Evolutionary conservation across 2,113 vertebrate genomes (phyloP).

Genomic region (Seriola rivoliana): DNA sequence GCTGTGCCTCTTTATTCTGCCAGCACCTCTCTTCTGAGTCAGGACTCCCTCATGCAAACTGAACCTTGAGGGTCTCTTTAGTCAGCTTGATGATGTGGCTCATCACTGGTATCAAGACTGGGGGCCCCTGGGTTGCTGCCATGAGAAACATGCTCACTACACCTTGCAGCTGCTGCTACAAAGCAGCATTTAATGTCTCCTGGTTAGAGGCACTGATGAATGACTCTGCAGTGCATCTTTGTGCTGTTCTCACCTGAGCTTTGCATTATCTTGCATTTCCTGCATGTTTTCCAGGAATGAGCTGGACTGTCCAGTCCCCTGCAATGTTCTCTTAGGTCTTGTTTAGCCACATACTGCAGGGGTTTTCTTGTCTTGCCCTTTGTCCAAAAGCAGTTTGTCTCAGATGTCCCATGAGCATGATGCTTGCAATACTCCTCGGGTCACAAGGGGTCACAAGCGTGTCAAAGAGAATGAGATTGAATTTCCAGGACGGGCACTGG

Average conservation of each 20-base stretch:
- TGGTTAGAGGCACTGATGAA: conserved; percentile 6
- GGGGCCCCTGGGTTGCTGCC: conserved; percentile 48
- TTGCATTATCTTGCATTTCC: conserved; percentile 11
- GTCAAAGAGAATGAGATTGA: conserved; percentile 20
- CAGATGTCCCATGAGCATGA: conserved; percentile 5
- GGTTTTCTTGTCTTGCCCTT: conserved; percentile 8
- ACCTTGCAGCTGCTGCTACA: conserved; percentile 19
- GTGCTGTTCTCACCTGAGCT: neutral
- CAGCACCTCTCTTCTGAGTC: conserved; percentile 53
- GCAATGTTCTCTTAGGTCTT: neutral
- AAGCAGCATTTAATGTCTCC: conserved; percentile 24
- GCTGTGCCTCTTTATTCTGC: conserved; percentile 31
- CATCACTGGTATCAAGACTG: conserved; percentile 42
- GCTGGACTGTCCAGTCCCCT: neutral
- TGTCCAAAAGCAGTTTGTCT: conserved; percentile 43
- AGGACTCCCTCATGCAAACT: conserved; percentile 48
- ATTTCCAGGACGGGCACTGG: neutral
- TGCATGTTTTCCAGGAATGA: neutral
- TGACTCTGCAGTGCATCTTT: neutral
- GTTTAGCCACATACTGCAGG: neutral
- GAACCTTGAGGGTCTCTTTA: conserved; percentile 47
- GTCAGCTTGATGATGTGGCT: conserved; percentile 55
- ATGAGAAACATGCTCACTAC: conserved; percentile 46
- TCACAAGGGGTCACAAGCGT: conserved; percentile 34
- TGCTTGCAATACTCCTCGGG: neutral